Evolutionary conservation across 2,113 vertebrate species (phyloP).

Genomic region (Scatophagus argus): DNA sequence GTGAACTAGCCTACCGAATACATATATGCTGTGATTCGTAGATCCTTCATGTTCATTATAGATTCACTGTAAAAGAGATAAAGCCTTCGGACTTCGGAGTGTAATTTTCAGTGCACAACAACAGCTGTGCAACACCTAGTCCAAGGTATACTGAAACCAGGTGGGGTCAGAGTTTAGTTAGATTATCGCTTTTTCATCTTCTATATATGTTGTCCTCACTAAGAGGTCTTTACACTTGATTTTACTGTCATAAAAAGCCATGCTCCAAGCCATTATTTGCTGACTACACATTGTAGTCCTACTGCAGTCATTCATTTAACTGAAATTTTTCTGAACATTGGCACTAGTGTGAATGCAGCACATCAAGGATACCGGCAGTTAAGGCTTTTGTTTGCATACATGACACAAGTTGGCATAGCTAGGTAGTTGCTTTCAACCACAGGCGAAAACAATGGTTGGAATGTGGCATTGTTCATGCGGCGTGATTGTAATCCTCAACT

Average conservation of each 20-base stretch:
- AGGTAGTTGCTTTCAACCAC: background rate
- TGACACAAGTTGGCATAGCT: slow-evolving; percentile 14
- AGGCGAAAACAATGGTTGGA: slow-evolving; percentile 50
- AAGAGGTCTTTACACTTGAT: background rate
- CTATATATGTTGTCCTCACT: background rate
- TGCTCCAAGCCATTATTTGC: background rate
- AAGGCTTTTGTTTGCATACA: slow-evolving; percentile 34
- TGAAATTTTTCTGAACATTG: background rate
- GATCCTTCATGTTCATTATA: background rate
- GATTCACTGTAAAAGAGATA: background rate
- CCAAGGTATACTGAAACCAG: slow-evolving; percentile 17
- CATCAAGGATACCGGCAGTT: slow-evolving; percentile 11
- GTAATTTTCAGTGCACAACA: background rate
- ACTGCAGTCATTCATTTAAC: background rate
- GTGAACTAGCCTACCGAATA: background rate
- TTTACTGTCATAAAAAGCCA: background rate
- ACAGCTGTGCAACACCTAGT: slow-evolving; percentile 25
- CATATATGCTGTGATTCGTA: background rate
- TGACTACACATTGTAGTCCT: background rate
- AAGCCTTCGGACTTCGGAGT: background rate
- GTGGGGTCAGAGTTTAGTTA: slow-evolving; percentile 37
- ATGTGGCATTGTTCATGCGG: slow-evolving; percentile 52
- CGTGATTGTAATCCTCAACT: background rate
- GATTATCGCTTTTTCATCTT: background rate
- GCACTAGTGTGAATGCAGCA: background rate